phyloP scores from a whole-genome alignment of 2,888 invertebrate species.

The Limnephilus marmoratus region DNA sequence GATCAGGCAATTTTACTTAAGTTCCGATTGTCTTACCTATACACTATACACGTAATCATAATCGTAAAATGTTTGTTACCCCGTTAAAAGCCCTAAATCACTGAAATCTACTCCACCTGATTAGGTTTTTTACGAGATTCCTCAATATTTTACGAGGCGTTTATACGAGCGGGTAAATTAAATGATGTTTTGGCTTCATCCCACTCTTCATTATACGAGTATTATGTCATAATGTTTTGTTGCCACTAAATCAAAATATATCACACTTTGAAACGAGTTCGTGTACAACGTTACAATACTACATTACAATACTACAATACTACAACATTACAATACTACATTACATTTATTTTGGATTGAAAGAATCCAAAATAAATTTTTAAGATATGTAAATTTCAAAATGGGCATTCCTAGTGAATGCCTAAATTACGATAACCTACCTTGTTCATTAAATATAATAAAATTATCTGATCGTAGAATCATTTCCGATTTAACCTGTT shows the following conservation, averaged over 20 bases:
- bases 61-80: conserved; percentile 5
- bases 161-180: conserved; percentile 9
- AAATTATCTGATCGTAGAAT: too few species aligned
- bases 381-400: too few species aligned
- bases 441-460: too few species aligned
- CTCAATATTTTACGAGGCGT: conserved; percentile 11
- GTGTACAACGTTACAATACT: too few species aligned
- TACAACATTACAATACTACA: too few species aligned
- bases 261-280: not conserved
- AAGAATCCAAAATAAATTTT: too few species aligned
- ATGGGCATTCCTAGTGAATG: too few species aligned
- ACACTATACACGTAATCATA: not conserved
- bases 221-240: not conserved
- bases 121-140: conserved; percentile 6
- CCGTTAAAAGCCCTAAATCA: not conserved
- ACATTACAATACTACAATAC: too few species aligned
- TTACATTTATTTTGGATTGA: too few species aligned
- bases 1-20: not conserved
- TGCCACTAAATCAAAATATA: not conserved
- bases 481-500: too few species aligned
- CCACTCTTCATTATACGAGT: not conserved
- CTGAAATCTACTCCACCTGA: not conserved
- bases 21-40: not conserved
- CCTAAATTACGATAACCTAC: too few species aligned
- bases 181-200: not conserved